Percentiles rank a stretch among this genome's conserved stretches.
phyloP scores from a whole-genome alignment of 92 coral and sea anemone species.

The Anthopleura xanthogrammica region DNA sequence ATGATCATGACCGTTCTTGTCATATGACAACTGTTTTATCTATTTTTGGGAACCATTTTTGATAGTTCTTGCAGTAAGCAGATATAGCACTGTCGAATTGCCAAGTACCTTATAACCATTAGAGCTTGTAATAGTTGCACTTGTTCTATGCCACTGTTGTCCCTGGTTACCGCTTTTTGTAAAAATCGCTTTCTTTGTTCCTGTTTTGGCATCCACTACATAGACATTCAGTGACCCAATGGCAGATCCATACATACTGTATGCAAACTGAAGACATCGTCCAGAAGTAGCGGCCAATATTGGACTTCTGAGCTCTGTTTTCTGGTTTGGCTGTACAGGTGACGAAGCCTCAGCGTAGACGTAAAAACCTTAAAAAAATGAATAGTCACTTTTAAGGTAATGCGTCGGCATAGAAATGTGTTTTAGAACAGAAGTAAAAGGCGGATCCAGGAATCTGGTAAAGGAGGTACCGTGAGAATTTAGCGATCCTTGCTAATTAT shows the following conservation, averaged over 20 bases:
- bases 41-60: no score
- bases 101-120: constrained; percentile 30
- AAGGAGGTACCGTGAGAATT: no score
- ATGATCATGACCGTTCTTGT: no score
- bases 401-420: no score
- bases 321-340: constrained; percentile 19
- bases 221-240: constrained; percentile 68
- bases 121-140: constrained; percentile 29
- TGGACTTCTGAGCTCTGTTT: constrained; percentile 40
- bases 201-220: constrained; percentile 32
- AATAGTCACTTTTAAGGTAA: no score
- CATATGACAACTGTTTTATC: no score
- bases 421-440: no score
- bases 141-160: constrained; percentile 62
- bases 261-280: constrained; percentile 68
- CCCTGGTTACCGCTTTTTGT: constrained; percentile 68
- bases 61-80: no score
- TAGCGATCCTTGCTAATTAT: no score
- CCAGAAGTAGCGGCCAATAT: constrained; percentile 39
- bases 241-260: constrained; percentile 68
- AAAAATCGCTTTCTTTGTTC: constrained; percentile 57
- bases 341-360: constrained; percentile 54
- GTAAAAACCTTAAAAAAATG: neutral
- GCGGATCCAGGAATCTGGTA: no score
- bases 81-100: no score